phyloP scores from a whole-genome alignment of 64 coral and sea anemone species.

The Montipora sp. region DNA sequence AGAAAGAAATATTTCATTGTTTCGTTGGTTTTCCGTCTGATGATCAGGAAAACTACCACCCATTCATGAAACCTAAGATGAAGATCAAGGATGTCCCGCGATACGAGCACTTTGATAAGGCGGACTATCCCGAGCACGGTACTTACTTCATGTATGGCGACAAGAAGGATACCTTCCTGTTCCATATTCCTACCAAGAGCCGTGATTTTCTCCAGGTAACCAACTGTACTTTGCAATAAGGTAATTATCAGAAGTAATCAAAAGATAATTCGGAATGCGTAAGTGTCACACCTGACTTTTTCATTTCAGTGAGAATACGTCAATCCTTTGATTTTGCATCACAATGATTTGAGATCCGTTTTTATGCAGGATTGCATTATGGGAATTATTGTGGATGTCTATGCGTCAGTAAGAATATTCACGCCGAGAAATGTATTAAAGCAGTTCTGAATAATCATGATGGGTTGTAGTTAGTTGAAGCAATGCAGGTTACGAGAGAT shows the following conservation, averaged over 20 bases:
- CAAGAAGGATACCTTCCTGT: conserved; percentile 16
- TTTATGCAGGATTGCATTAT: too few species aligned
- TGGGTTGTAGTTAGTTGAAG: too few species aligned
- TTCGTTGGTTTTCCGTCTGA: conserved; percentile 28
- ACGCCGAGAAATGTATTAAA: too few species aligned
- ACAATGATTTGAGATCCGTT: too few species aligned
- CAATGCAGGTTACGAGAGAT: too few species aligned
- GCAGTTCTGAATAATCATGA: too few species aligned
- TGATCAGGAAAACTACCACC: not conserved
- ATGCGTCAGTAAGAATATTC: too few species aligned
- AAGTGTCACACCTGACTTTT: too few species aligned
- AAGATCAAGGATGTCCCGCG: conserved; percentile 39
- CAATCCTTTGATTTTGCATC: too few species aligned
- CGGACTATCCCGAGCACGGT: not conserved
- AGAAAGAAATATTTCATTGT: conserved; percentile 38
- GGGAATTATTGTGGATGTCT: too few species aligned
- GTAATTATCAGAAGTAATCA: not conserved
- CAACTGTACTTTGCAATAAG: not conserved
- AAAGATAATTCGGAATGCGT: too few species aligned
- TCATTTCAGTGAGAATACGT: too few species aligned
- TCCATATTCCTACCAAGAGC: conserved; percentile 45
- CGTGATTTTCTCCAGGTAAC: conserved; percentile 53
- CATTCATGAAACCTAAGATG: conserved; percentile 23
- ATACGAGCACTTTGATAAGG: conserved; percentile 47
- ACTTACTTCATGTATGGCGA: conserved; percentile 54